phyloP scores from a whole-genome alignment of 2,113 vertebrate genomes.

The Pterocles orientalis region DNA sequence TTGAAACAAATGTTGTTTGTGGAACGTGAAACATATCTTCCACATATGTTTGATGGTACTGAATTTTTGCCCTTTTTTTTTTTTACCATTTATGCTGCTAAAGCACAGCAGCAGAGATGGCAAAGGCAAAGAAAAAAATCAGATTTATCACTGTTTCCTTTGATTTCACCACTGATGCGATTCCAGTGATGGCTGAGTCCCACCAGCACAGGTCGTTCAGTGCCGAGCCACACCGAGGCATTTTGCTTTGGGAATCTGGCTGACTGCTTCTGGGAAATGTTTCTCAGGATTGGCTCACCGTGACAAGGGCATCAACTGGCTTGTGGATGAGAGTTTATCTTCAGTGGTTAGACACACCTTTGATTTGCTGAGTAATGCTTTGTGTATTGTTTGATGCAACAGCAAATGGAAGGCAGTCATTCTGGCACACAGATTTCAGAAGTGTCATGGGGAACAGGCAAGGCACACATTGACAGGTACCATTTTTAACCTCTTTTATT shows the following conservation, averaged over 20 bases:
- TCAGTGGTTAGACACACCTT: background rate
- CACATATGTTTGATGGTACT: background rate
- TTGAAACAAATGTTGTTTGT: background rate
- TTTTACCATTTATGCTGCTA: background rate
- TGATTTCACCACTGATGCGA: background rate
- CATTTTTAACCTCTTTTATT: background rate
- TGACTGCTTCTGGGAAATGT: background rate
- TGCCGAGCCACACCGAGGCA: rapidly evolving
- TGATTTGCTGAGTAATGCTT: background rate
- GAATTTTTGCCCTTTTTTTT: background rate
- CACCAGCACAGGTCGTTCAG: background rate
- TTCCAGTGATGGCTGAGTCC: background rate
- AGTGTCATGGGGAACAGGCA: background rate
- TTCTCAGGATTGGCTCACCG: conserved; percentile 1
- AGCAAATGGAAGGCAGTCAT: background rate
- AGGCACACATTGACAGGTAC: background rate
- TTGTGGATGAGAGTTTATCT: background rate
- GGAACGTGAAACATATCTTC: background rate
- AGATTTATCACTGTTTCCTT: background rate
- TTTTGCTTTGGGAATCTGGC: background rate
- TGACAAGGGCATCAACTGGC: background rate
- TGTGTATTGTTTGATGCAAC: background rate
- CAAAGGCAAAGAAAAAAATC: background rate
- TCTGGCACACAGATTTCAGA: background rate
- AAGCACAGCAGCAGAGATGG: background rate